Base-by-base conservation (phyloP, 2,113 vertebrate genomes). In the Tupaia tana region DNA sequence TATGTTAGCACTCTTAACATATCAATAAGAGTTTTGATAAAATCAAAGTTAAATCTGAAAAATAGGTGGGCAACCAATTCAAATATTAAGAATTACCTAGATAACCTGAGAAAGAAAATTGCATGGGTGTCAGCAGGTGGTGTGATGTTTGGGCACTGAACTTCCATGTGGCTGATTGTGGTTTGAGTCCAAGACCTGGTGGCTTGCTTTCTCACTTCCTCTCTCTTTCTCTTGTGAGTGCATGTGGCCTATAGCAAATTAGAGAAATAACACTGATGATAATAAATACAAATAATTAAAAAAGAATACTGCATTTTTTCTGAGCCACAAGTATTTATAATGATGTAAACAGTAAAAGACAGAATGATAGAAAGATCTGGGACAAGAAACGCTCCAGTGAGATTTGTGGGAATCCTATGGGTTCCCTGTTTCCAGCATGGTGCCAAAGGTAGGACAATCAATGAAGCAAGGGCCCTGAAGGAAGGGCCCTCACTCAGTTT, bases 31-130 rank as follows among this genome's bases (percentile, higher is more conserved):
- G 10, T 16, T 81, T 82, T 82, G 8, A 43, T 11, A 80, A 61
- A 86, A 12, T n/a, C n/a, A n/a, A n/a, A n/a, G n/a, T 87, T 88
- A 64, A 81, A 81, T 73, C 29, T 73, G 29, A 81, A 93, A 93
- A 90, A 70, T 25, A 90, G 29, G 27, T 43, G 20, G 27, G 16
- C 7, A 22, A 19, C n/a, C 86, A 70, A 73, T 74, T 66, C 52
- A 81, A 88, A 20, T 66, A 81, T 64, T 83, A 86, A 61, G n/a
- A 54, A 16, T 64, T 54, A 63, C 22, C 64, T 71, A 79, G 73
- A 63, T 56, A 85, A 70, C 34, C 14, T 59, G 34, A 59, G 87
- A 85, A 64, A 94, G 10, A 77, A 61, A 27, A 73, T 43, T 22
- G 43, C 9, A 24, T 64, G 5, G 43, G 43, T 3, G 43, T 5